Evolutionary conservation across 2,797 vertebrate genomes (phyloP).

Genomic region (Cossypha heuglini): DNA sequence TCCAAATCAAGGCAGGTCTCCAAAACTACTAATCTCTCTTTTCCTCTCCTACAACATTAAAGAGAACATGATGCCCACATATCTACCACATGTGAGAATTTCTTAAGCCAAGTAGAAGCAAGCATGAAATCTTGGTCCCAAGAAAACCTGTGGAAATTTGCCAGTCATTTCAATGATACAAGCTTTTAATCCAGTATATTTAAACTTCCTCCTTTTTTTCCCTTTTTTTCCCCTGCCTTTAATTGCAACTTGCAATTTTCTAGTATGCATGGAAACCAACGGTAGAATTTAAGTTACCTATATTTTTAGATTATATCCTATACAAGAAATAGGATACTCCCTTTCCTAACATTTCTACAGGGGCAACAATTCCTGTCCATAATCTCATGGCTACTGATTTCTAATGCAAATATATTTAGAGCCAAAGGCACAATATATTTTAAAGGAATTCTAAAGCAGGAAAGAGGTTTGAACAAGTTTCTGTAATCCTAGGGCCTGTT

Average conservation of each 20-base stretch:
- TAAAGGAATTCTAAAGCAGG: conserved; percentile 23
- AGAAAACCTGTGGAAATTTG: neutral
- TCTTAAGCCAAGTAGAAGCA: neutral
- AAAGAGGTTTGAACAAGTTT: conserved; percentile 31
- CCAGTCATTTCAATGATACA: neutral
- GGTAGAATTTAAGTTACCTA: neutral
- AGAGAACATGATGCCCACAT: neutral
- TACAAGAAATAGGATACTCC: neutral
- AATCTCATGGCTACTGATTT: neutral
- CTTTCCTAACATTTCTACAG: neutral
- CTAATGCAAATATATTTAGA: conserved; percentile 17
- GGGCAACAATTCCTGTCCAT: neutral
- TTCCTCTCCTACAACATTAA: neutral
- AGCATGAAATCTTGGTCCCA: neutral
- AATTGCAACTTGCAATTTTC: neutral
- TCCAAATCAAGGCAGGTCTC: neutral
- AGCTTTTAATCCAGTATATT: neutral
- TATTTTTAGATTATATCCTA: neutral
- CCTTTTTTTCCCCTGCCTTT: neutral
- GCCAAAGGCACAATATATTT: conserved; percentile 25
- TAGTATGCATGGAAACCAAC: neutral
- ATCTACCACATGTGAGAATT: neutral
- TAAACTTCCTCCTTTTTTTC: neutral
- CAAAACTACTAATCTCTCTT: neutral
- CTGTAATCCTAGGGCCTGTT: neutral